These are phyloP conservation scores for Chrysomela aeneicollis DNA, from an alignment of 2,888 invertebrate genomes.

Conservation along the genomic window DNA sequence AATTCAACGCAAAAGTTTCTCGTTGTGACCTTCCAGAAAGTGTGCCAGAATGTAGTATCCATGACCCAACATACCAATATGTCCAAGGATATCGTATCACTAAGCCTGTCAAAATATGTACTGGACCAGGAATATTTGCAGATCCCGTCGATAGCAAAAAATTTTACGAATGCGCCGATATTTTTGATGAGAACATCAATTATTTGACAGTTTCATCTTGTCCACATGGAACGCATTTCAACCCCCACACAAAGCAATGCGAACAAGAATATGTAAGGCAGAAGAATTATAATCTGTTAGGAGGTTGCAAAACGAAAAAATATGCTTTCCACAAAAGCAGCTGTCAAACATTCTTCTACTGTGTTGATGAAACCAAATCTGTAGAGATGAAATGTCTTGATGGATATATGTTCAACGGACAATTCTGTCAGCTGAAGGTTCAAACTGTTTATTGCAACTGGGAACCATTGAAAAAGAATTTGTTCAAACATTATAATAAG, in stretches of 20 bases:
- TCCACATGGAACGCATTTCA: background rate
- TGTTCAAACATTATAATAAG: background rate
- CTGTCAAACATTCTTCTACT: slow-evolving; percentile 13
- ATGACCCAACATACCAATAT: slow-evolving; percentile 1
- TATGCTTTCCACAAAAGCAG: slow-evolving; percentile 14
- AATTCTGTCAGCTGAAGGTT: background rate
- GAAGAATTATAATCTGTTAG: background rate
- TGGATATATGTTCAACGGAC: slow-evolving; percentile 15
- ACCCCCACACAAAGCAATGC: background rate
- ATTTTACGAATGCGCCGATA: slow-evolving; percentile 51
- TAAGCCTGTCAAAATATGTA: slow-evolving; percentile 36
- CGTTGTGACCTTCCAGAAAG: slow-evolving; percentile 47
- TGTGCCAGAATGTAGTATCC: slow-evolving; percentile 47
- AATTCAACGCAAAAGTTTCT: slow-evolving; percentile 45
- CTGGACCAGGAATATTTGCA: slow-evolving; percentile 46
- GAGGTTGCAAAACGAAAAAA: background rate
- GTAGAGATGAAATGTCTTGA: slow-evolving; percentile 11
- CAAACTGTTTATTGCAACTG: slow-evolving; percentile 11
- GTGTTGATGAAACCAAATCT: background rate
- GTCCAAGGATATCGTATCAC: background rate
- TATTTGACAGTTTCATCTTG: slow-evolving; percentile 3
- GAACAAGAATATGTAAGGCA: background rate
- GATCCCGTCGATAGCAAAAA: slow-evolving; percentile 46
- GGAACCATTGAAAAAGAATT: background rate
- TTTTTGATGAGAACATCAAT: slow-evolving; percentile 42